Base-by-base conservation (phyloP, 2,888 invertebrate species). In the Drosophila helvetica region DNA sequence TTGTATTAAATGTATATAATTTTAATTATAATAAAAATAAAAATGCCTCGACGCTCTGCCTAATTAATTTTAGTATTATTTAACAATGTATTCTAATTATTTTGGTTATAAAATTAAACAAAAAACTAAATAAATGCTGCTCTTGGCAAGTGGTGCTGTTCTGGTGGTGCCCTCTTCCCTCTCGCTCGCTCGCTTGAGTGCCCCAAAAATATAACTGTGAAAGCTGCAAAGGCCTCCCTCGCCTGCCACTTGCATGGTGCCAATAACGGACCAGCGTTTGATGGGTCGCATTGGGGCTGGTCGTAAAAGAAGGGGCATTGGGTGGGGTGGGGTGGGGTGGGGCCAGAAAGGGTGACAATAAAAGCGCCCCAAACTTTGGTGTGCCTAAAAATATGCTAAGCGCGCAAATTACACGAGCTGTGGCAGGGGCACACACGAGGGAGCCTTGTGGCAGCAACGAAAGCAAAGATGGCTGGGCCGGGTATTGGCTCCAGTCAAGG, bases 401-500 rank as follows among this genome's bases (percentile, higher is more conserved):
- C 74, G 75, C 71, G 75, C 73, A 77, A 78, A 77, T 85, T 75
- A 74, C 66, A 57, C 67, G 65, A 64, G 63, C 56, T 30, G 57
- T 15, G 43, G 63, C 27, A n/a, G 33, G 18, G 19, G 10, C 30
- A 15, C 38, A 38, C 38, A 9, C 25, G 22, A 17, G 22, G 53
- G 42, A 15, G 30, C 17, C n/a, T n/a, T 38, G 42, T 22, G 30
- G 30, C 33, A 19, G n/a, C n/a, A n/a, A n/a, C n/a, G n/a, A n/a
- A n/a, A n/a, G 30, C 33, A 19, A n/a, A 43, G 50, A 27, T 7
- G 57, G 6, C n/a, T 38, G 15, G 59, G 58, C 30, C 57, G 71
- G 83, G 75, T 80, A 82, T 79, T 87, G 88, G 72, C 86, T 74
- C 70, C 75, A 58, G 45, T 63, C 87, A 86, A 86, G 86, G 86